Percentiles rank a stretch among this genome's conserved stretches.
These are phyloP conservation scores for Laticauda colubrina DNA, from an alignment of 2,113 vertebrate species.

Conservation along the genomic window DNA sequence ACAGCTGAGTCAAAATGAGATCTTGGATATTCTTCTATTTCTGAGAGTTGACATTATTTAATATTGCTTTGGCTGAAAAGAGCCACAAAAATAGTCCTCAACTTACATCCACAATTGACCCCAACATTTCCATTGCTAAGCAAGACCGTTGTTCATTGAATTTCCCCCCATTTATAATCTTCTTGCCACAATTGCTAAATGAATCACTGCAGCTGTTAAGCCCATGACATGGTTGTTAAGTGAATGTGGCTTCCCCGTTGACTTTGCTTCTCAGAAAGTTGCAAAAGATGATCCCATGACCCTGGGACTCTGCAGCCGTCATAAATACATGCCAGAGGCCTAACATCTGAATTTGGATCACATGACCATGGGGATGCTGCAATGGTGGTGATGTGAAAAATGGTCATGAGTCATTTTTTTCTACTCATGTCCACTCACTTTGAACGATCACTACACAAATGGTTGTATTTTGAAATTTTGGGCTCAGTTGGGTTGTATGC, in stretches of 20 bases:
- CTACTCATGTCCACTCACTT: background rate
- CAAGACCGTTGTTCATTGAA: background rate
- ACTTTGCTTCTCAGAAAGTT: background rate
- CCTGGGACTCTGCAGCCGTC: background rate
- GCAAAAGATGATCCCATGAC: background rate
- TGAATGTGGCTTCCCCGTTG: background rate
- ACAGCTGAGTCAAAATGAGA: background rate
- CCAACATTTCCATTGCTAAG: background rate
- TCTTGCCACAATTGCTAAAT: background rate
- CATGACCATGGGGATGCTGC: background rate
- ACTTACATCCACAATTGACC: background rate
- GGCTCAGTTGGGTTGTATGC: background rate
- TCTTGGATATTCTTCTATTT: background rate
- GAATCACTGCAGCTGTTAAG: background rate
- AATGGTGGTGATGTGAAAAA: background rate
- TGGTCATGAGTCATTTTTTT: background rate
- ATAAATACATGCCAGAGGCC: background rate
- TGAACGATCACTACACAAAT: background rate
- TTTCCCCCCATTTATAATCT: background rate
- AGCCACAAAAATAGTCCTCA: background rate
- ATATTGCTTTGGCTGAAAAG: background rate
- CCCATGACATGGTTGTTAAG: background rate
- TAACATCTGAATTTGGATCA: background rate
- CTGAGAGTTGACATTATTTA: background rate
- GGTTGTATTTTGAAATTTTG: background rate